These are phyloP conservation scores for Eufriesea mexicana DNA, from an alignment of 1,140 invertebrate genomes.

Conservation along the genomic window DNA sequence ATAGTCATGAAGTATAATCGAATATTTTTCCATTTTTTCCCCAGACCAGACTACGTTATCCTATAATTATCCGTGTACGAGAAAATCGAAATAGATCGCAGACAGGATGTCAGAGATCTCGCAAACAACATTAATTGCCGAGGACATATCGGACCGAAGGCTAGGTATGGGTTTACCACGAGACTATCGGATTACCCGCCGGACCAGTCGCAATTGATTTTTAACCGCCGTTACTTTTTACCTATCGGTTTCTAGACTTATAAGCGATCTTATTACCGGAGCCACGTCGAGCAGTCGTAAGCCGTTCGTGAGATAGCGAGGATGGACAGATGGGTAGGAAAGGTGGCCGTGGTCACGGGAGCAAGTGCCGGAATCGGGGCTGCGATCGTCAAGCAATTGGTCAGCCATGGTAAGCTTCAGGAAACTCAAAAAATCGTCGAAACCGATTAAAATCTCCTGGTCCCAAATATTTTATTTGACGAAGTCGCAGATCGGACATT, in stretches of 20 bases:
- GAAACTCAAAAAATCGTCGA: too few species aligned
- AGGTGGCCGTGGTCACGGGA: slow-evolving; percentile 84
- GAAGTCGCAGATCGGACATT: too few species aligned
- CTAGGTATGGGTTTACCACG: slow-evolving; percentile 44
- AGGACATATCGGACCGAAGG: slow-evolving; percentile 42
- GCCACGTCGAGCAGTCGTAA: slow-evolving; percentile 29
- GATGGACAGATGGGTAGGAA: slow-evolving; percentile 83
- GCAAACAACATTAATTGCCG: slow-evolving; percentile 38
- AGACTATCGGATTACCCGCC: slow-evolving; percentile 45
- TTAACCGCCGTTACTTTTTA: slow-evolving; percentile 30
- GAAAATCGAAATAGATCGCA: slow-evolving; percentile 27
- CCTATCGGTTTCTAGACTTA: slow-evolving; percentile 39
- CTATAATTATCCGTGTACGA: background rate
- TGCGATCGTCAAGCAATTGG: slow-evolving; percentile 68
- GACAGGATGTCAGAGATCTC: slow-evolving; percentile 32
- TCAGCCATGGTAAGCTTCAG: slow-evolving; percentile 55
- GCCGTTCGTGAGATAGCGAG: slow-evolving; percentile 22
- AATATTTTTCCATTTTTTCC: too few species aligned
- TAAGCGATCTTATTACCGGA: slow-evolving; percentile 47
- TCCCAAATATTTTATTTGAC: too few species aligned
- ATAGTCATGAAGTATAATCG: too few species aligned
- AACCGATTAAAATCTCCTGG: too few species aligned
- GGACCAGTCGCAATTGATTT: slow-evolving; percentile 25
- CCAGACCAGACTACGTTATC: too few species aligned
- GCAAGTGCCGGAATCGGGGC: slow-evolving; percentile 84